Base-by-base conservation (phyloP, 2,113 vertebrate genomes). In the Pteropus alecto region DNA sequence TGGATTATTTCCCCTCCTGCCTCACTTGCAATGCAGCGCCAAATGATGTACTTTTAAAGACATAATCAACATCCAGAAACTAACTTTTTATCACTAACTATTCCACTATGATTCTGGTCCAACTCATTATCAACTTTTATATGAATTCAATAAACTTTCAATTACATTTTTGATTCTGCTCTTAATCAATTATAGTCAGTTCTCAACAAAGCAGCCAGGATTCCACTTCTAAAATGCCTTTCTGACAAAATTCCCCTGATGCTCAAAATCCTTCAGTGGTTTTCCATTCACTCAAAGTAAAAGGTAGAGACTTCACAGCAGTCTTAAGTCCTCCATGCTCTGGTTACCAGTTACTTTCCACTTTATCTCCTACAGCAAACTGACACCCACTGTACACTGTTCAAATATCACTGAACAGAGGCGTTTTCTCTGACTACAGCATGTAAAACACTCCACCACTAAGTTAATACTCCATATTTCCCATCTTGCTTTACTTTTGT, bases 401-500 rank as follows among this genome's bases (percentile, higher is more conserved):
- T 74, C 43, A 83, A 33, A 18, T 68, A 41, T 18, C 35, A 35
- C 6, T 41, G 35, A 46, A 21, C 10, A 38, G 33, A 68, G 24
- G 30, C 2, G 13, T n/a, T 35, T 15, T 58, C 24, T 11, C 43
- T 54, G 41, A 24, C n/a, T 54, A 9, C 1, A 46, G 22, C 9
- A 54, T 46, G 18, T 82, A n/a, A 54, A 76, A 43, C n/a, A 43
- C 18, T 63, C 15, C 18, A 26, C 26, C 2, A 30, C 33, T 35
- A 1, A 41, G 16, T 56, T 22, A 14, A 19, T 15, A 61, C 9
- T 26, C n/a, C 0, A 7, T 9, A 24, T 46, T 5, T 14, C 16
- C 82, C 26, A 14, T 43, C 33, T 21, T 56, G 58, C 33, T 67
- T 33, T 24, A 38, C 54, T 35, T 91, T 43, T 35, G 13, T 41